Base-by-base conservation (phyloP, 2,797 vertebrate genomes). In the Botia kubotai region DNA sequence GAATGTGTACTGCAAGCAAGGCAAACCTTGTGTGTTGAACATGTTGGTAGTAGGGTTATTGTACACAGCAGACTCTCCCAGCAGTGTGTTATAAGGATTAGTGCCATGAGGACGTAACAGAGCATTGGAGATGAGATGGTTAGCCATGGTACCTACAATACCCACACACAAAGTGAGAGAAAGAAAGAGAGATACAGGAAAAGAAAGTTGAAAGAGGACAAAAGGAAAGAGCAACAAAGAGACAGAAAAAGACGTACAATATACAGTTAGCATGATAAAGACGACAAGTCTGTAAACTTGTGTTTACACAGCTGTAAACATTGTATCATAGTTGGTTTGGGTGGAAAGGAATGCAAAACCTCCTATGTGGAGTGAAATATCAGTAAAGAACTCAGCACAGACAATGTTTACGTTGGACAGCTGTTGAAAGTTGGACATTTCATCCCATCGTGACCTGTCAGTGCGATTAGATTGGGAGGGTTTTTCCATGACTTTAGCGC, bases 41-140 rank as follows among this genome's bases (percentile, higher is more conserved):
- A 98, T 98, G 97, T 96, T 97, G 94, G 96, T 95, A 90, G 97
- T 95, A 91, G 98, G 98, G 96, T 98, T 98, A 97, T 99, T 99
- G 97, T 96, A 98, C 95, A 98, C 97, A 90, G 97, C 97, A 85
- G 97, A 96, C 93, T 99, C 98, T 95, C 97, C 98, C 92, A 99
- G 97, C 95, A 99, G 97, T 94, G 98, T 98, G 95, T 98, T 99
- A 98, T 99, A 99, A 93, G 97, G 98, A 96, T 98, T 99, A 99
- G 97, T 97, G 95, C 96, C 97, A 97, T 99, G 97, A 95, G 98
- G 97, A 98, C 98, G 97, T 95, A 99, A 97, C 92, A 99, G 97
- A 95, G 98, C 97, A 96, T 98, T 99, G 97, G 97, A 99, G 97
- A 99, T 97, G 96, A 99, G 97, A 96, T 99, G 98, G 94, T 99